phyloP scores from a whole-genome alignment of 1,140 invertebrate genomes.

The Eufriesea mexicana region DNA sequence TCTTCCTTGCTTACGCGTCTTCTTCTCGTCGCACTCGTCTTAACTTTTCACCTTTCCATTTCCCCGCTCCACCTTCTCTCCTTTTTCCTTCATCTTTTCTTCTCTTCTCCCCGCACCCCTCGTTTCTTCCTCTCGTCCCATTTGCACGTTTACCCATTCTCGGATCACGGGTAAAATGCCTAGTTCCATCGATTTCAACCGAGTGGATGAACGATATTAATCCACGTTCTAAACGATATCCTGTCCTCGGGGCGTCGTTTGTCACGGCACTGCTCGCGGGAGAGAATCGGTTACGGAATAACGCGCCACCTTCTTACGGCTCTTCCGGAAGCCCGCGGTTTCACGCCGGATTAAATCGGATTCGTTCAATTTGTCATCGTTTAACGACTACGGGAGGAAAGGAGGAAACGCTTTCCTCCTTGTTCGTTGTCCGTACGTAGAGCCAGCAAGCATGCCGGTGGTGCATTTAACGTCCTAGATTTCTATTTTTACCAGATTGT shows the following conservation, averaged over 20 bases:
- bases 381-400: background rate
- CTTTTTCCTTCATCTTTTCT: no score
- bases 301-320: background rate
- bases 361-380: no score
- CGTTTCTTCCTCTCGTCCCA: no score
- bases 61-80: background rate
- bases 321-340: background rate
- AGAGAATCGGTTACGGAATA: background rate
- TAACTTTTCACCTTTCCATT: no score
- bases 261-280: background rate
- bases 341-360: background rate
- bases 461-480: no score
- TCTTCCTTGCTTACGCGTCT: background rate
- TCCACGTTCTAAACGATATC: background rate
- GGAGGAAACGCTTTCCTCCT: background rate
- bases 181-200: background rate
- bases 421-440: background rate
- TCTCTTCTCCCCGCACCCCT: background rate
- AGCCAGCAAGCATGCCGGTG: no score
- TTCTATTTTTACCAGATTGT: no score
- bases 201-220: background rate
- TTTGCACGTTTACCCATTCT: background rate
- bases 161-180: background rate
- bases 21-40: background rate
- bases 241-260: slow-evolving; percentile 15